A percentile compares a stretch with the other conserved stretches of the same genome.
Evolutionary conservation across 2,113 vertebrate species (phyloP).

Genomic region (Upupa epops): DNA sequence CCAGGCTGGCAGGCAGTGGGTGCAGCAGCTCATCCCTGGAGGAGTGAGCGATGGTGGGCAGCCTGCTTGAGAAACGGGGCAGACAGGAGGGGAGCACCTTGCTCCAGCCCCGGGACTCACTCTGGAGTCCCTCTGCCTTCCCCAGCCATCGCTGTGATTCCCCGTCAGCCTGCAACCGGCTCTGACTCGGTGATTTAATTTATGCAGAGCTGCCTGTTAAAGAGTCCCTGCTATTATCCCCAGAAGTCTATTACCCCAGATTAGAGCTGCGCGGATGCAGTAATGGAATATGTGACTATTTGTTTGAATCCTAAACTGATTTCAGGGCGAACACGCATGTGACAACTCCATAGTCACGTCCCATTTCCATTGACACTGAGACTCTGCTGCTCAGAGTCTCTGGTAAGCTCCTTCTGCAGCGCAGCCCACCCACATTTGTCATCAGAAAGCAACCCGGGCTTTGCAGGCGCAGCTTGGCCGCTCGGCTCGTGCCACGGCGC

Average conservation of each 20-base stretch:
- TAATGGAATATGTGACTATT: neutral
- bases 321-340: neutral
- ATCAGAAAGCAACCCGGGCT: rapidly evolving
- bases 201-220: neutral
- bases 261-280: neutral
- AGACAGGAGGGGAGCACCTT: neutral
- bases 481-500: neutral
- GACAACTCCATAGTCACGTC: neutral
- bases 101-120: rapidly evolving
- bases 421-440: rapidly evolving
- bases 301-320: neutral
- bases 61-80: rapidly evolving
- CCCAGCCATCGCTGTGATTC: rapidly evolving
- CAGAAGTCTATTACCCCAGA: neutral
- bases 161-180: neutral
- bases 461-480: rapidly evolving
- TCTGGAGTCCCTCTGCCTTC: too few relatives aligned
- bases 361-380: neutral
- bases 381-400: rapidly evolving
- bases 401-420: rapidly evolving
- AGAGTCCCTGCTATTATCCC: neutral
- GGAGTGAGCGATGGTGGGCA: neutral
- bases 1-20: rapidly evolving
- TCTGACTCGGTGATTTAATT: neutral
- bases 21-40: rapidly evolving